Percentiles rank a stretch among this genome's conserved stretches.
These are phyloP conservation scores for Xestia ashworthii DNA, from an alignment of 2,888 invertebrate genomes.

Conservation along the genomic window DNA sequence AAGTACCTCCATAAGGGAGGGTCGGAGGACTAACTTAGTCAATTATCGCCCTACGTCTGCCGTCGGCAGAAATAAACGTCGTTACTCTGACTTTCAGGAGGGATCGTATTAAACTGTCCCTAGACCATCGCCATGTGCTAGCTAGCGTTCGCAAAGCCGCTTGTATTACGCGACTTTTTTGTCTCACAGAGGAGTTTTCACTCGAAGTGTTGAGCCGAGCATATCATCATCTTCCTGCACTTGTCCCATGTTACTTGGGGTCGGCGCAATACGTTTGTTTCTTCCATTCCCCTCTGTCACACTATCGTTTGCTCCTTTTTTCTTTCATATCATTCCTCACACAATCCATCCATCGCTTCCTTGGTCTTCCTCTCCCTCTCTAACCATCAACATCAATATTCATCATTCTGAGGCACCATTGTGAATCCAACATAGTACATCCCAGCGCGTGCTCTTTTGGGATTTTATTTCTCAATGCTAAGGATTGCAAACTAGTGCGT, in stretches of 20 bases:
- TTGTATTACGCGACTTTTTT: neutral
- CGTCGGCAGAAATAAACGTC: conserved; percentile 61
- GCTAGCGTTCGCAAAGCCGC: neutral
- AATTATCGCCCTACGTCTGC: conserved; percentile 63
- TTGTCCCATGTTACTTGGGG: neutral
- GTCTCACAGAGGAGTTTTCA: neutral
- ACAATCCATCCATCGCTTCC: neutral
- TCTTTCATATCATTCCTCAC: neutral
- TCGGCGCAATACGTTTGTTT: neutral
- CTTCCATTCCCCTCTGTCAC: neutral
- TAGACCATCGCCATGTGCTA: conserved; percentile 8
- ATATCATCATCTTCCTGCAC: neutral
- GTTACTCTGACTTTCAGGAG: conserved; percentile 50
- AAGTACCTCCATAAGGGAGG: conserved; percentile 47
- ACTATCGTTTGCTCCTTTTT: neutral
- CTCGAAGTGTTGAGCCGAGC: neutral
- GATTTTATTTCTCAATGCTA: neutral
- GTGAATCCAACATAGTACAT: neutral
- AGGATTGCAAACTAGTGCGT: neutral
- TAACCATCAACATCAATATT: neutral
- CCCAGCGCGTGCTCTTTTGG: neutral
- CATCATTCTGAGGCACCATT: neutral
- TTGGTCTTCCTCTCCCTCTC: neutral
- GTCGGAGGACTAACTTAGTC: conserved; percentile 62
- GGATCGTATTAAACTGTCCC: conserved; percentile 50